These are phyloP conservation scores for Austrolebias charrua DNA, from an alignment of 2,797 vertebrate genomes.

Conservation along the genomic window DNA sequence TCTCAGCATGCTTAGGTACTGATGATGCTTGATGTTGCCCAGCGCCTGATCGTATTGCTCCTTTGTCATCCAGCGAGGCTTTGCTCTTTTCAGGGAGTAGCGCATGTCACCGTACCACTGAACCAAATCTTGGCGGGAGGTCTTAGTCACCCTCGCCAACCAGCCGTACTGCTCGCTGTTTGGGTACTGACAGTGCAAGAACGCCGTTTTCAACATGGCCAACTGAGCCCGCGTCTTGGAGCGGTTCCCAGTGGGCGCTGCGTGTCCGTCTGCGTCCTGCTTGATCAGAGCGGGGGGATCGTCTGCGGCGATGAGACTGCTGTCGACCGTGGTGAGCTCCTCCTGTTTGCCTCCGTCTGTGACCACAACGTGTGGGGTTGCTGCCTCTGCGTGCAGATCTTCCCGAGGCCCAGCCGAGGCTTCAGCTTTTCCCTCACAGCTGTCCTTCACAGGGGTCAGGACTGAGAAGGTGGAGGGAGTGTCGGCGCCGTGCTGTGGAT, in stretches of 20 bases:
- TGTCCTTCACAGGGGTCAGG: not conserved
- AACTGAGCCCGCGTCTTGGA: constrained; percentile 64
- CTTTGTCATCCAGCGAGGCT: constrained; percentile 80
- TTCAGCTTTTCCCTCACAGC: not conserved
- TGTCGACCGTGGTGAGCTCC: not conserved
- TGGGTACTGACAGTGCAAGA: constrained; percentile 82
- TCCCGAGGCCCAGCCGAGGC: too few species aligned
- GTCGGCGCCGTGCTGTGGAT: not conserved
- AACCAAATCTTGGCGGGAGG: constrained; percentile 73
- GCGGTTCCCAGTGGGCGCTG: fast-evolving
- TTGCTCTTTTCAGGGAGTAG: constrained; percentile 80
- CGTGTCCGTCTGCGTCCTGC: too few species aligned
- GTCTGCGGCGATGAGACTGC: fast-evolving
- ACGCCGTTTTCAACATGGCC: constrained; percentile 76
- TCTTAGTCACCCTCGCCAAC: constrained; percentile 66
- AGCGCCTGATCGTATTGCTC: constrained; percentile 54
- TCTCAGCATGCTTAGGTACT: constrained; percentile 12
- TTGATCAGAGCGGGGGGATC: fast-evolving
- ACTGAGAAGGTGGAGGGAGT: not conserved
- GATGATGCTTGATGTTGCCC: constrained; percentile 40
- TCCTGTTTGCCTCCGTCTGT: not conserved
- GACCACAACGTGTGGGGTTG: fast-evolving
- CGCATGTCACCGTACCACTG: constrained; percentile 86
- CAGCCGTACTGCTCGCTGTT: constrained; percentile 70
- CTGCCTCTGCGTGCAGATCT: not conserved